Percentiles rank a stretch among this genome's conserved stretches.
Evolutionary conservation across 2,113 vertebrate genomes (phyloP).

Genomic region (Semnornis frantzii): DNA sequence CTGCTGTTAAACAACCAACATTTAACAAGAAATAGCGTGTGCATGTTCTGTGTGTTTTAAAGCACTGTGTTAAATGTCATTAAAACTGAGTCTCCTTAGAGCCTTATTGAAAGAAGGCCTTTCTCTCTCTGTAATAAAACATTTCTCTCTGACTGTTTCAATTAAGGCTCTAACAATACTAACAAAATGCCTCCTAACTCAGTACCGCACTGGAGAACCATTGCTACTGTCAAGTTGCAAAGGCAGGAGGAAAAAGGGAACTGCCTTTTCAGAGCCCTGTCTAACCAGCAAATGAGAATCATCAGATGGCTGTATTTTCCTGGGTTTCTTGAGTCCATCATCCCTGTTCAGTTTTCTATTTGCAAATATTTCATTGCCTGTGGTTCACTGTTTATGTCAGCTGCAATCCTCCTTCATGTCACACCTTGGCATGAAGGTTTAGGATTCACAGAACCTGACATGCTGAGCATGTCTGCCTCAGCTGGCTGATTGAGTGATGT

Average conservation of each 20-base stretch:
- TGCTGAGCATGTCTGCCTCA: background rate
- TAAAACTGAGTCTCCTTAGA: constrained; percentile 74
- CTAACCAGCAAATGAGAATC: constrained; percentile 11
- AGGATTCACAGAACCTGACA: background rate
- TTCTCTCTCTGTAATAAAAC: constrained; percentile 68
- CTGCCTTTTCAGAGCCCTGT: background rate
- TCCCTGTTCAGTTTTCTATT: background rate
- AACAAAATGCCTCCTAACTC: constrained; percentile 74
- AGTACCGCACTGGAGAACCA: constrained; percentile 17
- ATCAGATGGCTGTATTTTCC: background rate
- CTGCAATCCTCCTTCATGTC: background rate
- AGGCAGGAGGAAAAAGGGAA: constrained; percentile 8
- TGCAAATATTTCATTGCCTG: background rate
- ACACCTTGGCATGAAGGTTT: background rate
- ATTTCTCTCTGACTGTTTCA: constrained; percentile 74
- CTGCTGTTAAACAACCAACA: constrained; percentile 77
- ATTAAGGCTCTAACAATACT: constrained; percentile 70
- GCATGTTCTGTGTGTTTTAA: constrained; percentile 65
- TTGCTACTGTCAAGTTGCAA: constrained; percentile 44
- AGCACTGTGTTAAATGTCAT: constrained; percentile 71
- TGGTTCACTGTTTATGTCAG: background rate
- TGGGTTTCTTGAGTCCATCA: background rate
- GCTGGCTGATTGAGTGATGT: background rate
- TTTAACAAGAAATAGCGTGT: constrained; percentile 72
- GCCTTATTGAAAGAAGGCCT: constrained; percentile 67